These are phyloP conservation scores for Rhinatrema bivittatum DNA, from an alignment of 2,797 vertebrate species.

Conservation along the genomic window DNA sequence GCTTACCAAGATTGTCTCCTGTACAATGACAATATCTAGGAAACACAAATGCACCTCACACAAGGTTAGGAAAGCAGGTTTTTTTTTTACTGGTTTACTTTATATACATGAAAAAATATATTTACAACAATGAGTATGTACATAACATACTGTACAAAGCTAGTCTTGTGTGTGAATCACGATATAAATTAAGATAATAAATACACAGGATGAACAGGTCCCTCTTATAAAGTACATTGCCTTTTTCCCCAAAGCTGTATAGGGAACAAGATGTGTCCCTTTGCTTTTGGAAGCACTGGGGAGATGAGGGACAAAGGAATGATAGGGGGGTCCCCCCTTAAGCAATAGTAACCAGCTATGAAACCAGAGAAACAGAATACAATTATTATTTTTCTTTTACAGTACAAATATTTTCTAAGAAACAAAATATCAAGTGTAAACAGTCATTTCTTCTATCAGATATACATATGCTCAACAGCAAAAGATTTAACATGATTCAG, in stretches of 20 bases:
- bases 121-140: slow-evolving; percentile 56
- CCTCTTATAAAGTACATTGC: slow-evolving; percentile 50
- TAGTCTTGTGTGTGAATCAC: slow-evolving; percentile 31
- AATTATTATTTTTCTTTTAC: slow-evolving; percentile 22
- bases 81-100: slow-evolving; percentile 49
- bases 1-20: too few relatives aligned
- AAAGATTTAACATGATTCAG: neutral
- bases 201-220: slow-evolving; percentile 46
- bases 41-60: too few relatives aligned
- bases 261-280: slow-evolving; percentile 21
- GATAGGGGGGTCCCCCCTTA: slow-evolving; percentile 42
- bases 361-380: neutral
- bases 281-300: neutral
- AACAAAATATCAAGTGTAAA: slow-evolving; percentile 41
- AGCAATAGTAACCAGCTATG: slow-evolving; percentile 1
- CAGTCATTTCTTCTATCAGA: slow-evolving; percentile 32
- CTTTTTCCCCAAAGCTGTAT: slow-evolving; percentile 36
- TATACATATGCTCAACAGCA: slow-evolving; percentile 7
- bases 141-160: slow-evolving; percentile 37
- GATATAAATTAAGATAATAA: slow-evolving; percentile 68
- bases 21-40: too few relatives aligned
- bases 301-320: slow-evolving; percentile 28
- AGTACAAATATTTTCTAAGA: slow-evolving; percentile 35
- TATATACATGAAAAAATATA: slow-evolving; percentile 49
- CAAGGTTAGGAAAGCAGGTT: too few relatives aligned